These are phyloP conservation scores for Cephus rjabovi DNA, from an alignment of 2,888 invertebrate species.

Conservation along the genomic window DNA sequence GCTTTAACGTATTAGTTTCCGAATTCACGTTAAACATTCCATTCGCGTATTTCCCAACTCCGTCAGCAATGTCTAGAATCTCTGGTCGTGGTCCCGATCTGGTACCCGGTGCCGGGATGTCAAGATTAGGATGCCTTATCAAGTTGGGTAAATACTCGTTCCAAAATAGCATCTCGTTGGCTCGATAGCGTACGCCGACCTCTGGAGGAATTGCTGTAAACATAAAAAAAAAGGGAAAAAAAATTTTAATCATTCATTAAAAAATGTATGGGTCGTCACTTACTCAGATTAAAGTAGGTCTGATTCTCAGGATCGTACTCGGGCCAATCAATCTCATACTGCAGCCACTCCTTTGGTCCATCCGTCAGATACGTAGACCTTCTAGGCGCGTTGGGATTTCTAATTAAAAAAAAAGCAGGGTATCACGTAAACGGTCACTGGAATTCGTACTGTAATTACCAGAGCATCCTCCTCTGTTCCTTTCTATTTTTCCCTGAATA, in stretches of 20 bases:
- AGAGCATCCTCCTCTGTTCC: not conserved
- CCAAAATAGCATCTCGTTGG: conserved; percentile 86
- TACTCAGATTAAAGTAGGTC: conserved; percentile 83
- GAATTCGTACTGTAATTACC: not conserved
- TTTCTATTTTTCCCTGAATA: not conserved
- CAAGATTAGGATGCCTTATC: conserved; percentile 67
- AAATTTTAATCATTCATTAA: not conserved
- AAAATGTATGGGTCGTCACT: conserved; percentile 41
- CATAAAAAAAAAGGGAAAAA: not conserved
- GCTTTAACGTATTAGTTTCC: conserved; percentile 9
- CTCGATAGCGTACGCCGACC: conserved; percentile 80
- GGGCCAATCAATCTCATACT: conserved; percentile 85
- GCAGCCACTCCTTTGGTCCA: conserved; percentile 75
- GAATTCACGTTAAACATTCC: conserved; percentile 41
- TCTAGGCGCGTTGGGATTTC: conserved; percentile 83
- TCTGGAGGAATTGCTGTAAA: conserved; percentile 80
- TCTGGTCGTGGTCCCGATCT: conserved; percentile 47
- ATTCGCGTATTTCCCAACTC: conserved; percentile 47
- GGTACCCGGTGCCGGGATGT: conserved; percentile 28
- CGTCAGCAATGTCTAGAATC: conserved; percentile 51
- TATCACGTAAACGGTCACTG: conserved; percentile 13
- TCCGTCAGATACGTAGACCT: conserved; percentile 74
- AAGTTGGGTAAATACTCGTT: conserved; percentile 82
- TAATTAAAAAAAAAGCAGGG: conserved; percentile 57
- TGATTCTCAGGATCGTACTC: conserved; percentile 81